Percentiles rank a stretch among this genome's conserved stretches.
These are phyloP conservation scores for Condylura cristata DNA, from an alignment of 2,113 vertebrate species.

Conservation along the genomic window DNA sequence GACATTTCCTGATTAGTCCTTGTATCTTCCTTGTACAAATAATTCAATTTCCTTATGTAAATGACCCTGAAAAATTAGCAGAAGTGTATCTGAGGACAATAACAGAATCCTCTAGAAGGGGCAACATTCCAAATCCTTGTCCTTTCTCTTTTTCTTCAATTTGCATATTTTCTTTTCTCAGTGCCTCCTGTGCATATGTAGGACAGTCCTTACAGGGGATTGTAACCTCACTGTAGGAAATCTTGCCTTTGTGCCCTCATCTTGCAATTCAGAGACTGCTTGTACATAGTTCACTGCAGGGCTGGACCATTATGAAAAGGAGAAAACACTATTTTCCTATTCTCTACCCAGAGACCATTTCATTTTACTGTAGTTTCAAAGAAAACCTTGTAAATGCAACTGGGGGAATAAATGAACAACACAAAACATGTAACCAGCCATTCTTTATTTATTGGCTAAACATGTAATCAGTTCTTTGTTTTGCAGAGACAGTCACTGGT, in stretches of 20 bases:
- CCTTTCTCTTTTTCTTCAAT: not conserved
- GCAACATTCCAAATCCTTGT: not conserved
- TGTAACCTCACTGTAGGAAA: not conserved
- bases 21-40: not conserved
- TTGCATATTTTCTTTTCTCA: not conserved
- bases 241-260: not conserved
- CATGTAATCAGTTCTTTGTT: slow-evolving; percentile 47
- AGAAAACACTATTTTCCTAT: slow-evolving; percentile 48
- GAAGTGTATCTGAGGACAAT: not conserved
- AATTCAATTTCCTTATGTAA: not conserved
- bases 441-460: slow-evolving; percentile 62
- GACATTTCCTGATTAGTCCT: not conserved
- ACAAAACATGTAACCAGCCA: slow-evolving; percentile 1
- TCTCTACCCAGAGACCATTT: slow-evolving; percentile 34
- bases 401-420: slow-evolving; percentile 71
- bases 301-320: not conserved
- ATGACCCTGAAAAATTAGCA: not conserved
- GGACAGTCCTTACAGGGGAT: not conserved
- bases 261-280: not conserved
- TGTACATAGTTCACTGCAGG: not conserved
- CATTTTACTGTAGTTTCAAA: slow-evolving; percentile 65
- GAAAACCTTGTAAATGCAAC: slow-evolving; percentile 61
- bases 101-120: not conserved
- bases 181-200: not conserved
- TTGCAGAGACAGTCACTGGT: slow-evolving; percentile 31